These are phyloP conservation scores for Seriola aureovittata DNA, from an alignment of 2,113 vertebrate genomes.

Conservation along the genomic window DNA sequence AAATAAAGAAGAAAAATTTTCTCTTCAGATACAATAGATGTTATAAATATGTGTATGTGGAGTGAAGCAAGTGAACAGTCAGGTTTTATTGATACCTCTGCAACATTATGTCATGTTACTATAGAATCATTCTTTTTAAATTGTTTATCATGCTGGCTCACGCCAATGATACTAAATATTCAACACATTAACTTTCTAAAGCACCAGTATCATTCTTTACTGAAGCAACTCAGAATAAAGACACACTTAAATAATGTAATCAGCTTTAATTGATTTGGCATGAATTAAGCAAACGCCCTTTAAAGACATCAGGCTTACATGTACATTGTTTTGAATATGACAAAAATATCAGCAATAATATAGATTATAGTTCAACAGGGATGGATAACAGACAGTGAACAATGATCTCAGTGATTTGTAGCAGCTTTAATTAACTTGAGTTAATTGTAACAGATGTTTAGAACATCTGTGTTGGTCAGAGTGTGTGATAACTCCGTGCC, in stretches of 20 bases:
- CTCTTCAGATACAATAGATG: background rate
- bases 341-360: background rate
- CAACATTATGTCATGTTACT: background rate
- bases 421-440: conserved; percentile 15
- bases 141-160: background rate
- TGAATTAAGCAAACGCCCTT: conserved; percentile 15
- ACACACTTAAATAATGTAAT: conserved; percentile 9
- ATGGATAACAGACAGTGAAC: background rate
- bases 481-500: conserved; percentile 17
- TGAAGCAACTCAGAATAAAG: conserved; percentile 1
- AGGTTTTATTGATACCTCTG: conserved; percentile 45
- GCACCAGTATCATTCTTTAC: background rate
- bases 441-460: background rate
- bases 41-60: background rate
- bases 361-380: background rate
- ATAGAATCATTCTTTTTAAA: background rate
- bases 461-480: background rate
- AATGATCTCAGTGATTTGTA: background rate
- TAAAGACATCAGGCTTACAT: conserved; percentile 11
- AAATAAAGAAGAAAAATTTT: too few species aligned
- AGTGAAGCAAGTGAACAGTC: conserved; percentile 32
- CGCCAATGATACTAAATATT: background rate
- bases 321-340: conserved; percentile 24
- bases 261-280: conserved; percentile 44
- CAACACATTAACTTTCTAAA: background rate